Evolutionary conservation across 2,888 invertebrate genomes (phyloP), one percentile per base, ranked within the genome.

Genomic region (Drosophila parthenogenetica): DNA sequence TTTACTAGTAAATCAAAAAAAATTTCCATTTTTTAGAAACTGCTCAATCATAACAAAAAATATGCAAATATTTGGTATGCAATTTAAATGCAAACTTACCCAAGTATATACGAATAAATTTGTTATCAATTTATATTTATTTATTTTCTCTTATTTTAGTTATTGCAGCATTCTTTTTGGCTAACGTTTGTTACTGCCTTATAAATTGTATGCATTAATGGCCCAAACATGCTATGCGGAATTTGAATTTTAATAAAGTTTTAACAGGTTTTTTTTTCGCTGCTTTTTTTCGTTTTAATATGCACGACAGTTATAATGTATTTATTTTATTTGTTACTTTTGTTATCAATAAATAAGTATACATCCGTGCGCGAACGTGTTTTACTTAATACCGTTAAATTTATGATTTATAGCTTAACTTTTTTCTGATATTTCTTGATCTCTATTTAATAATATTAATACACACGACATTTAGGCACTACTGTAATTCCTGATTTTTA

Each of bases 391-490:
- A 45, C 17, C 19, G 17, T 57, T 46, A 43, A 49, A 55, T 55
- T 53, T 50, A 40, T 59, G 5, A 29, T 22, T 35, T 43, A 35
- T 35, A 13, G 11, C 13, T 53, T 32, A 39, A 7, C 16, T 58
- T 40, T 42, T 43, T 60, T 54, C 42, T 46, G 64, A 53, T 64
- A 49, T 54, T 65, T 58, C 11, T 45, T 62, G 49, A 50, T 59
- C 29, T 32, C 40, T 57, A 66, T 55, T 59, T 43, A 55, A 49
- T 65, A 53, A 60, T 67, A 42, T 75, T 68, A 73, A 71, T 79
- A 69, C 65, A 83, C 81, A 65, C 67, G 63, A 62, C 77, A 77
- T 85, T 85, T 85, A 85, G 84, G 86, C 84, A 85, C 84, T 82
- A 82, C 78, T 73, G 78, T 82, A 78, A 77, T 83, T 88, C 76